Conservation (phyloP, 2,113 vertebrate species). For the Tilapia sparmanii region DNA sequence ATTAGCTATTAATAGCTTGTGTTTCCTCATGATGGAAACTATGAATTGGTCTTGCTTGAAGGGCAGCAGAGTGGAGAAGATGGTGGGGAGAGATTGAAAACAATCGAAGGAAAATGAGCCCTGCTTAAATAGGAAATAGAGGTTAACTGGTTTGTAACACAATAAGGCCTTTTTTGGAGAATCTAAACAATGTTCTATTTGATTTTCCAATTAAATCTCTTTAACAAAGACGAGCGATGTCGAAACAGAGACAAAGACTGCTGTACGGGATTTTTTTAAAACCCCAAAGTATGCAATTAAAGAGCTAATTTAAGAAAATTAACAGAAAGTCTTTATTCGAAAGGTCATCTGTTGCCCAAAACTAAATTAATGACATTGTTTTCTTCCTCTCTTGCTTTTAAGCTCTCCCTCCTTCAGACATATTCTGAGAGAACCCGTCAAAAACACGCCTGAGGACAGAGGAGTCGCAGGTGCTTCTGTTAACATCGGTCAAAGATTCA, state of each 20-base stretch:
- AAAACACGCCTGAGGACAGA: not conserved
- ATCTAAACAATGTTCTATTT: constrained; percentile 24
- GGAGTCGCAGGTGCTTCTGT: constrained; percentile 15
- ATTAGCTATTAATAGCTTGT: not conserved
- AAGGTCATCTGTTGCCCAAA: not conserved
- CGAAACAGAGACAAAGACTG: not conserved
- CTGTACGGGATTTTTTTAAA: constrained; percentile 8
- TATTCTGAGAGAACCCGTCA: not conserved
- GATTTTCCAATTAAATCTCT: constrained; percentile 44
- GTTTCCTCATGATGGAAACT: not conserved
- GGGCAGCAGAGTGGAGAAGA: not conserved
- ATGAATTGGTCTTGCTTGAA: constrained; percentile 3
- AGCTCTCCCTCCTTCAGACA: not conserved
- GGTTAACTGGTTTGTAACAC: constrained; percentile 20
- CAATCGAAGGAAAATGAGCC: not conserved
- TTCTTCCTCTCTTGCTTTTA: not conserved
- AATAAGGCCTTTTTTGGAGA: constrained; percentile 14
- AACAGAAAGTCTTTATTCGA: not conserved
- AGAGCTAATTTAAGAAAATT: constrained; percentile 5
- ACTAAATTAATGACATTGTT: not conserved
- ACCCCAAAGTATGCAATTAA: not conserved
- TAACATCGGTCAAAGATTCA: not conserved
- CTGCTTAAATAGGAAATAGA: not conserved
- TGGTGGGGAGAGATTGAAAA: constrained; percentile 1
- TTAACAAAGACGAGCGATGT: not conserved